Evolutionary conservation across 2,888 invertebrate species (phyloP).

Genomic region (Podotricha telesiphe): DNA sequence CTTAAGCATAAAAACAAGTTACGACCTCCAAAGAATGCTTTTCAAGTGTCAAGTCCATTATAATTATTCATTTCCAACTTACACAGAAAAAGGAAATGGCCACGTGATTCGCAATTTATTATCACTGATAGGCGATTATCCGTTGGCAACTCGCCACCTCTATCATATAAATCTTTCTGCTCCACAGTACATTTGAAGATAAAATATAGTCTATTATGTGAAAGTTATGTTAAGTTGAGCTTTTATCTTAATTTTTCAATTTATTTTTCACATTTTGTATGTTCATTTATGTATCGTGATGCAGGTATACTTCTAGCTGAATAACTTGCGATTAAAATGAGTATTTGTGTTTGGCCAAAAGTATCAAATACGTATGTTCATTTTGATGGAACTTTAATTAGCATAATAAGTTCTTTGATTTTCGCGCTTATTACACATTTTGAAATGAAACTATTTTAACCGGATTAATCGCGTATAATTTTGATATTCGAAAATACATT

Average conservation of each 20-base stretch:
- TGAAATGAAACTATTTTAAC: too few species aligned
- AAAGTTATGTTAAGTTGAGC: conserved; percentile 10
- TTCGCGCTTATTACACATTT: too few species aligned
- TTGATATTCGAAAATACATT: too few species aligned
- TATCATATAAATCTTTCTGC: conserved; percentile 32
- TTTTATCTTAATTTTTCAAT: conserved; percentile 2
- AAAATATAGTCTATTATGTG: conserved; percentile 23
- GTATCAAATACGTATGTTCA: not conserved
- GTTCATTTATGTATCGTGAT: too few species aligned
- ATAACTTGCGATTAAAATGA: too few species aligned
- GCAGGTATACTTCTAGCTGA: too few species aligned
- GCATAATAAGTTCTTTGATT: too few species aligned
- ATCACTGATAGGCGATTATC: conserved; percentile 30
- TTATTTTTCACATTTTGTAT: not conserved
- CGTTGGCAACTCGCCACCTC: conserved; percentile 31
- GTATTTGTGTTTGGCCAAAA: not conserved
- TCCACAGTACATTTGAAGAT: conserved; percentile 25
- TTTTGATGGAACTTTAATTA: not conserved
- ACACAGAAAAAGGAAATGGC: conserved; percentile 21
- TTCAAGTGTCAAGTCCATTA: not conserved
- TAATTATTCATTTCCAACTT: conserved; percentile 13
- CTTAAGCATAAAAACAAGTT: too few species aligned
- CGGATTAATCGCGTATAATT: too few species aligned
- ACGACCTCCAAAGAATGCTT: not conserved
- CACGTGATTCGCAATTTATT: conserved; percentile 26